Percentiles rank a stretch among this genome's conserved stretches.
Conservation (phyloP, 2,797 vertebrate genomes). For the Squalus acanthias region DNA sequence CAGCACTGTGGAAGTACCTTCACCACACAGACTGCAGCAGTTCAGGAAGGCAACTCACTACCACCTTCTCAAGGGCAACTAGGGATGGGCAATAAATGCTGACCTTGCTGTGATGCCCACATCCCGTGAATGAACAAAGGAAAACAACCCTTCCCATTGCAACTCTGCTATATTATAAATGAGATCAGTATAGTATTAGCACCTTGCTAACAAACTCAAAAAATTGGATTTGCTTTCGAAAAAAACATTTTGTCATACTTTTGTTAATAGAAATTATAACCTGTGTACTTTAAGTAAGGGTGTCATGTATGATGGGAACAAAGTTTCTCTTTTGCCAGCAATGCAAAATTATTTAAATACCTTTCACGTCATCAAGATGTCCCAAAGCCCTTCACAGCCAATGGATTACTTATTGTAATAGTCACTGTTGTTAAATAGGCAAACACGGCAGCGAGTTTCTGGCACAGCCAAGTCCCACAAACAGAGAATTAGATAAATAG, state of each 20-base stretch:
- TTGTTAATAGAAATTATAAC: not conserved
- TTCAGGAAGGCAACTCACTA: no score
- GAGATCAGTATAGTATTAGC: not conserved
- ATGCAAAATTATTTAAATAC: not conserved
- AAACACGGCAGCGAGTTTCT: not conserved
- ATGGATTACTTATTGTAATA: not conserved
- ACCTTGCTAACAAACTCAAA: not conserved
- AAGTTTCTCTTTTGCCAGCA: not conserved
- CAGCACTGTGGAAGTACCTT: no score
- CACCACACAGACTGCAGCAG: no score
- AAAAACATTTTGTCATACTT: not conserved
- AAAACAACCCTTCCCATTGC: not conserved
- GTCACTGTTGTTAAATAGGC: not conserved
- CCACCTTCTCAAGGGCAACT: no score
- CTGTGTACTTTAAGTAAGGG: not conserved
- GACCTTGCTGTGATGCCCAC: no score
- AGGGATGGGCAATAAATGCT: no score
- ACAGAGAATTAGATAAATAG: not conserved
- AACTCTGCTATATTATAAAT: not conserved
- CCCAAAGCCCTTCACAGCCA: not conserved
- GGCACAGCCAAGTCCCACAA: not conserved
- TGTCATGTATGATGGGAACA: not conserved
- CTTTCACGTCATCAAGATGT: not conserved
- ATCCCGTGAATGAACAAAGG: no score
- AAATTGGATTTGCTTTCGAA: not conserved